phyloP scores from a whole-genome alignment of 1,140 invertebrate species.

The Heliconius himera region DNA sequence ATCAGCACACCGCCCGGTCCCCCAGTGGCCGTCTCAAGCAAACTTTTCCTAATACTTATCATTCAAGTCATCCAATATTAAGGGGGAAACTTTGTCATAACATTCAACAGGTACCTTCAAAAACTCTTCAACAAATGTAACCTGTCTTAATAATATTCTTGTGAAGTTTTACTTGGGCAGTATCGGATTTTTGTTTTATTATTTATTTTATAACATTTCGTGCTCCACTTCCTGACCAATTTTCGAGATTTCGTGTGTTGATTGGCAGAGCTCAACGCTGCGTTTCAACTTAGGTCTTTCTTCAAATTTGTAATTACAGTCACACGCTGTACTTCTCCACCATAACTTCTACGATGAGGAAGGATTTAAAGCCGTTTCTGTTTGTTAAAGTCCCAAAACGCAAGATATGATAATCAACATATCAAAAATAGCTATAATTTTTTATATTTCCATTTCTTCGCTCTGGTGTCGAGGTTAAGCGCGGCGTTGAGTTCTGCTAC shows the following conservation, averaged over 20 bases:
- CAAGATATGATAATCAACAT: too few species aligned
- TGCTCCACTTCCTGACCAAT: too few species aligned
- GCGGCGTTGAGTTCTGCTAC: too few species aligned
- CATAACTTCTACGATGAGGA: too few species aligned
- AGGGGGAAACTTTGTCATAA: background rate
- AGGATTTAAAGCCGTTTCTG: too few species aligned
- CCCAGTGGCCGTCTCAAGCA: background rate
- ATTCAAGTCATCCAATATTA: conserved; percentile 17
- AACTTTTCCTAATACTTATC: conserved; percentile 17
- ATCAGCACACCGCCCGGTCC: background rate
- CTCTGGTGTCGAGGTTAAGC: too few species aligned
- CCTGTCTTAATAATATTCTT: conserved; percentile 7
- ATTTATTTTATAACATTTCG: background rate
- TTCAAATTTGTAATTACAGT: too few species aligned
- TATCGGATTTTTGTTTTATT: background rate
- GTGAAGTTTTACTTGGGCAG: background rate
- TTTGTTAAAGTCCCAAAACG: too few species aligned
- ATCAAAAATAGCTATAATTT: too few species aligned
- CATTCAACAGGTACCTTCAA: conserved; percentile 10
- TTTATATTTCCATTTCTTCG: too few species aligned
- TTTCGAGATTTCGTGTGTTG: background rate
- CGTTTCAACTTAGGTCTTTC: background rate
- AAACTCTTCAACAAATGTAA: conserved; percentile 3
- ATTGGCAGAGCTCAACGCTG: background rate
- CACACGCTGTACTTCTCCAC: too few species aligned